Conservation (phyloP, 2,113 vertebrate genomes). For the Lasiurus cinereus region DNA sequence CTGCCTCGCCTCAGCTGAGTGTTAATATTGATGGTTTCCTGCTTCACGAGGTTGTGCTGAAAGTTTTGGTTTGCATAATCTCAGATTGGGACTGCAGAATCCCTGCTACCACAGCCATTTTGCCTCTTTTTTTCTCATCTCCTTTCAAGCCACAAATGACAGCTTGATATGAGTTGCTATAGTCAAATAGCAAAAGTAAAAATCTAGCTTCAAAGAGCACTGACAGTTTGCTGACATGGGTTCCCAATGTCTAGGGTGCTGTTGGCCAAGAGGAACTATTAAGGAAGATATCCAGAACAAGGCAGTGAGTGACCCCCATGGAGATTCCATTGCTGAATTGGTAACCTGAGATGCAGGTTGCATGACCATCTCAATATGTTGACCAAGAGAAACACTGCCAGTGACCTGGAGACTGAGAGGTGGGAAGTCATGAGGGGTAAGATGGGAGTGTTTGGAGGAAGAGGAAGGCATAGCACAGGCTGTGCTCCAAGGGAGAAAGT, state of each 20-base stretch:
- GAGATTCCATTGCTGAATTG: slow-evolving; percentile 25
- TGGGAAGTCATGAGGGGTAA: not conserved
- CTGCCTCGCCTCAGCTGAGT: not conserved
- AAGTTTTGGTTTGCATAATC: not conserved
- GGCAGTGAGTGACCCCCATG: not conserved
- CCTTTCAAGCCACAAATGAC: slow-evolving; percentile 19
- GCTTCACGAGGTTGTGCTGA: fast-evolving
- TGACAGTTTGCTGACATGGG: fast-evolving
- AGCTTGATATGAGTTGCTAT: not conserved
- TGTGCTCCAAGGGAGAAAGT: not conserved
- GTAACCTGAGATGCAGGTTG: not conserved
- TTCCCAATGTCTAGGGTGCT: not conserved
- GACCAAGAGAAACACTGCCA: not conserved
- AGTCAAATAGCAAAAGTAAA: slow-evolving; percentile 30
- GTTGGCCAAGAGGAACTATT: slow-evolving; percentile 27
- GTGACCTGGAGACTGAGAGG: not conserved
- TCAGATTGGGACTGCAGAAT: not conserved
- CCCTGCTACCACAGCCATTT: not conserved
- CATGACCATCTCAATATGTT: not conserved
- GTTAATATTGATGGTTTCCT: not conserved
- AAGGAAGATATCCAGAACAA: not conserved
- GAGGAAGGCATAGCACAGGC: not conserved
- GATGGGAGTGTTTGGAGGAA: not conserved
- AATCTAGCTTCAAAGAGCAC: fast-evolving
- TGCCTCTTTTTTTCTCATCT: not conserved